phyloP scores from a whole-genome alignment of 2,797 vertebrate species.

The Cichlasoma orientale region DNA sequence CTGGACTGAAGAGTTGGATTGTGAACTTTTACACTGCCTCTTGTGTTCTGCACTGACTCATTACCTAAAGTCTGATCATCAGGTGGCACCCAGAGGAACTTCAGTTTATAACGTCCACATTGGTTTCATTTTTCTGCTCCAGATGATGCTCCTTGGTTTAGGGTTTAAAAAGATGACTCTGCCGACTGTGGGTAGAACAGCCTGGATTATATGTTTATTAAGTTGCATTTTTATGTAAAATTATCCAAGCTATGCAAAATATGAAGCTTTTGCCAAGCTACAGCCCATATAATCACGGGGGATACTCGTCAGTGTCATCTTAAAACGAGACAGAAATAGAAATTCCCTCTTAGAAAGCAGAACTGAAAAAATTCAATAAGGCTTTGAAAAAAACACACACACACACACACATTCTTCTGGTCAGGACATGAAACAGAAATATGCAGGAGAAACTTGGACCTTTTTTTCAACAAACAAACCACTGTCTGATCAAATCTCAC shows the following conservation, averaged over 20 bases:
- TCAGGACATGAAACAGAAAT: no score
- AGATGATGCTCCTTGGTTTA: neutral
- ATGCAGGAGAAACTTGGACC: neutral
- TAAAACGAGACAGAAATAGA: neutral
- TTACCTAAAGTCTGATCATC: neutral
- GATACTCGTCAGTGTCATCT: neutral
- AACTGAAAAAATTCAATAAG: neutral
- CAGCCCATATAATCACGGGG: no score
- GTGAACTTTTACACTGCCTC: neutral
- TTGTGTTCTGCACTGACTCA: neutral
- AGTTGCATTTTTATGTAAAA: neutral
- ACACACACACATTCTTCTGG: neutral
- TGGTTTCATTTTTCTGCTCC: neutral
- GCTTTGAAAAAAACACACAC: no score
- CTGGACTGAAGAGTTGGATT: neutral
- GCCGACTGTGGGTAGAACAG: neutral
- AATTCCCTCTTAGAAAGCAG: neutral
- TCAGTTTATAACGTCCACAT: neutral
- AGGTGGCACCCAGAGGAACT: neutral
- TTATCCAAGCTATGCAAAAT: neutral
- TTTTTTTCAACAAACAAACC: neutral
- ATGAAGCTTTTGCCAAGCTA: neutral
- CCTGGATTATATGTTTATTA: neutral
- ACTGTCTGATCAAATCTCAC: neutral
- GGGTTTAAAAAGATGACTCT: neutral